phyloP scores from a whole-genome alignment of 2,888 invertebrate genomes.

The Odontothrips loti region DNA sequence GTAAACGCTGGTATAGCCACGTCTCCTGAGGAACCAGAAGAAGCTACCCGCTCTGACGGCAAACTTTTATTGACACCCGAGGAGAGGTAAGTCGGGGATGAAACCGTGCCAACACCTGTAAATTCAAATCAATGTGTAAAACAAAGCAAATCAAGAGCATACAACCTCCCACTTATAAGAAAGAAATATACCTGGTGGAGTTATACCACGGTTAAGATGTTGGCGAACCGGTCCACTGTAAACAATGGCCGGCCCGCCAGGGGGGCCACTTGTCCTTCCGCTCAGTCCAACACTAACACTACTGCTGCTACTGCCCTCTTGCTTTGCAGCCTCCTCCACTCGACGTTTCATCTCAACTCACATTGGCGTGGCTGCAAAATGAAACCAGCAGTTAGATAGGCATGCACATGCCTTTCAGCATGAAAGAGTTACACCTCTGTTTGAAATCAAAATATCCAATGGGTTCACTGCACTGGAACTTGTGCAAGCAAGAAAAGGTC shows the following conservation, averaged over 20 bases:
- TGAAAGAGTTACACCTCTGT: too few species aligned
- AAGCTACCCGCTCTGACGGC: not conserved
- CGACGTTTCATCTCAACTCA: constrained; percentile 65
- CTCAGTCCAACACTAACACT: constrained; percentile 41
- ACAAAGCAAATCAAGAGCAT: not conserved
- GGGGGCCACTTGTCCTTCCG: constrained; percentile 46
- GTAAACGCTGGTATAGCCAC: constrained; percentile 10
- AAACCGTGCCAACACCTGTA: not conserved
- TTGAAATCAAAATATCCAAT: too few species aligned
- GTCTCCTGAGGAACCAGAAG: not conserved
- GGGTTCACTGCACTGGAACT: too few species aligned
- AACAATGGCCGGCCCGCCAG: constrained; percentile 25
- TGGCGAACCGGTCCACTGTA: constrained; percentile 23
- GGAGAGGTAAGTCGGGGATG: not conserved
- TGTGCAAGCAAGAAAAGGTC: too few species aligned
- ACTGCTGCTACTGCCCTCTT: constrained; percentile 44
- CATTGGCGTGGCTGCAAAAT: constrained; percentile 55
- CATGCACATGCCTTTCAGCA: too few species aligned
- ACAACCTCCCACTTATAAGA: too few species aligned
- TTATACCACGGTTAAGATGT: constrained; percentile 17
- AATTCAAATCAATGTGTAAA: not conserved
- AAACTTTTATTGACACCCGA: not conserved
- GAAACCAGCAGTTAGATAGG: constrained; percentile 28
- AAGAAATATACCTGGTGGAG: not conserved
- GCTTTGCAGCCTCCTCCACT: constrained; percentile 51